phyloP scores from a whole-genome alignment of 2,888 invertebrate genomes.

The Heliothis peltigera region DNA sequence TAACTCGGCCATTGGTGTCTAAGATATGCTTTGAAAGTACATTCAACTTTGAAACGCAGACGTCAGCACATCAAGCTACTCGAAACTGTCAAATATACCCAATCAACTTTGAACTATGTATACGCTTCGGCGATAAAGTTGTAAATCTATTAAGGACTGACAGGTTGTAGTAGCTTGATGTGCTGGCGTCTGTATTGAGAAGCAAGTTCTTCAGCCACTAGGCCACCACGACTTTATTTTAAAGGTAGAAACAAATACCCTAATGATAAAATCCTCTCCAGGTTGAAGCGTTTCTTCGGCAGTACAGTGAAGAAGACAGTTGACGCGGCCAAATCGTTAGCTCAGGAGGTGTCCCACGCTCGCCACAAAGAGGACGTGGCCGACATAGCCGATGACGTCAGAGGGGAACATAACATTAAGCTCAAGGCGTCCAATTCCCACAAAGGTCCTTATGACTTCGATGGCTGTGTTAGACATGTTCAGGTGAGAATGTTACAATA shows the following conservation, averaged over 20 bases:
- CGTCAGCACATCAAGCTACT: too few relatives aligned
- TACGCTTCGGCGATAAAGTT: too few relatives aligned
- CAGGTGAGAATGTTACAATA: conserved; percentile 88
- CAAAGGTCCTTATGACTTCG: conserved; percentile 99
- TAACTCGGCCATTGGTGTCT: too few relatives aligned
- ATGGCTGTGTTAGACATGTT: conserved; percentile 96
- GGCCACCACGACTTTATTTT: too few relatives aligned
- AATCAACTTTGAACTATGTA: too few relatives aligned
- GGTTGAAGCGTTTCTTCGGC: conserved; percentile 95
- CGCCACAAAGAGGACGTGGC: conserved; percentile 96
- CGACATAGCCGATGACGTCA: conserved; percentile 95
- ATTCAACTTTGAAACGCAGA: too few relatives aligned
- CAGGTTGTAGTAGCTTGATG: too few relatives aligned
- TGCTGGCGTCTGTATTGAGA: too few relatives aligned
- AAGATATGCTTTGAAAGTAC: too few relatives aligned
- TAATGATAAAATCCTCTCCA: conserved; percentile 63
- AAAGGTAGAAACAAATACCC: neutral
- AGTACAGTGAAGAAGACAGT: conserved; percentile 97
- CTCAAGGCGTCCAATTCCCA: conserved; percentile 98
- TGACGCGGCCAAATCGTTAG: conserved; percentile 96
- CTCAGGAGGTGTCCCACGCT: conserved; percentile 96
- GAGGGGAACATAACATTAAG: conserved; percentile 95
- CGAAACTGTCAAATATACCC: too few relatives aligned
- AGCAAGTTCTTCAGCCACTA: too few relatives aligned
- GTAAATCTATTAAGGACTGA: too few relatives aligned